Evolutionary conservation across 35 echinoderm and acorn worm species (phyloP), one percentile per base, ranked within the genome.

Genomic region (Diadema setosum): DNA sequence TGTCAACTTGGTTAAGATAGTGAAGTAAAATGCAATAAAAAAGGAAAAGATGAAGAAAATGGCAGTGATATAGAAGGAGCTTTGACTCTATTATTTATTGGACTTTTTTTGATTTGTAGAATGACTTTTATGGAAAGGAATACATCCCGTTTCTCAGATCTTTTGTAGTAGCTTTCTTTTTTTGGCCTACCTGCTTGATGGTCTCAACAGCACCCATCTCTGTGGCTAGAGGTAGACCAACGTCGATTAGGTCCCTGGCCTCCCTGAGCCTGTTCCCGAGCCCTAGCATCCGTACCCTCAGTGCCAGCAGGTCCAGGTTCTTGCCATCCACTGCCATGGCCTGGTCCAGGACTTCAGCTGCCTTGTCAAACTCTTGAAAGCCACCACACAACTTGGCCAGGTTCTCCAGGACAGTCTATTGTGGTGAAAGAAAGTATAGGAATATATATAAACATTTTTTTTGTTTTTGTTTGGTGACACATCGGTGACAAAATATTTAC

Each of bases 321-420:
- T 90, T 42, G 29, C 81, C 87, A 25, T 83, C 52, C n/a, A 81
- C 46, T 35, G 20, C 36, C 3, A 88, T 21, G 0, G 59, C 69
- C 39, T 61, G n/a, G 14, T 81, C 37, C 24, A 90, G 59, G 35
- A 86, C 26, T 1, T 35, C 69, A 1, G 84, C 39, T 18, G 92
- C 92, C 42, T 89, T 74, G 18, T 45, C 73, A 34, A 85, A 85
- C 24, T 83, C 81, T 15, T 94, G 76, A 30, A 65, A 85, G 32
- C 87, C 46, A 27, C 46, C 67, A 57, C 86, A 57, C 4, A 81
- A 84, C 69, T 82, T 89, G 49, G 81, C 87, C 11, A 89, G 61
- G 25, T 94, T 94, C 55, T 94, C 86, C 21, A 76, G 42, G 25
- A 94, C 58, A 4, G 86, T 85, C 92, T 94, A 4, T n/a, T 69